Conservation (phyloP, 1,140 invertebrate genomes). For the Pollicipes pollicipes region DNA sequence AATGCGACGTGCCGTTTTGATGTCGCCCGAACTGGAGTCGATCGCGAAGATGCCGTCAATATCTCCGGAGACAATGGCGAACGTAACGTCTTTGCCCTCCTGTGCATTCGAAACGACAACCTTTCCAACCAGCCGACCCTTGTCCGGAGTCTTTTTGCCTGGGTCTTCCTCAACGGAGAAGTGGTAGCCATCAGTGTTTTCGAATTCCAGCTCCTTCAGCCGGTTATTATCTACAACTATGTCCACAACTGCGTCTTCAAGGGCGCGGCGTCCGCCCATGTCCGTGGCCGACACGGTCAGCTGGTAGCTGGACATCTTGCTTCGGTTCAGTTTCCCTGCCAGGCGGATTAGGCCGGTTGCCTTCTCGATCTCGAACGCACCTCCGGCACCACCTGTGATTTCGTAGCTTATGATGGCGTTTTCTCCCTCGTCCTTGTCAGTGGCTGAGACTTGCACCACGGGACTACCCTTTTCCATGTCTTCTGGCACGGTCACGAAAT, state of each 20-base stretch:
- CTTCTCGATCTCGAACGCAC: conserved; percentile 49
- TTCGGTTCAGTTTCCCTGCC: conserved; percentile 39
- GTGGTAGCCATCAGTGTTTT: conserved; percentile 39
- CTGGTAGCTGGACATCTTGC: conserved; percentile 45
- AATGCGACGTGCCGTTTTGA: conserved; percentile 56
- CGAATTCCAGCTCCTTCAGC: conserved; percentile 18
- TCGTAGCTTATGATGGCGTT: conserved; percentile 59
- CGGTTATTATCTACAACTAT: conserved; percentile 47
- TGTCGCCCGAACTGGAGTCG: conserved; percentile 52
- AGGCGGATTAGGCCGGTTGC: conserved; percentile 51
- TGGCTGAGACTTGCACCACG: conserved; percentile 51
- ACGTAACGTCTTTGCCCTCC: conserved; percentile 35
- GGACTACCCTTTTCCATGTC: conserved; percentile 41
- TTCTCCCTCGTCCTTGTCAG: conserved; percentile 60
- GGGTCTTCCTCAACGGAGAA: conserved; percentile 63
- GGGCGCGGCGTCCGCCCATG: conserved; percentile 46
- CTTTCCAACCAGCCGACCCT: conserved; percentile 51
- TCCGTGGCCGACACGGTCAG: conserved; percentile 59
- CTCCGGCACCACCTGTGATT: conserved; percentile 53
- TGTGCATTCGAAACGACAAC: conserved; percentile 38
- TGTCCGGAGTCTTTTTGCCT: conserved; percentile 32
- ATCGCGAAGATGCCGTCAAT: conserved; percentile 56
- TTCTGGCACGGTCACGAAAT: conserved; percentile 50
- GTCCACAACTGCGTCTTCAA: conserved; percentile 58
- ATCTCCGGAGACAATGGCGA: conserved; percentile 69